Conservation (phyloP, 2,797 vertebrate genomes). For the Coendou prehensilis region DNA sequence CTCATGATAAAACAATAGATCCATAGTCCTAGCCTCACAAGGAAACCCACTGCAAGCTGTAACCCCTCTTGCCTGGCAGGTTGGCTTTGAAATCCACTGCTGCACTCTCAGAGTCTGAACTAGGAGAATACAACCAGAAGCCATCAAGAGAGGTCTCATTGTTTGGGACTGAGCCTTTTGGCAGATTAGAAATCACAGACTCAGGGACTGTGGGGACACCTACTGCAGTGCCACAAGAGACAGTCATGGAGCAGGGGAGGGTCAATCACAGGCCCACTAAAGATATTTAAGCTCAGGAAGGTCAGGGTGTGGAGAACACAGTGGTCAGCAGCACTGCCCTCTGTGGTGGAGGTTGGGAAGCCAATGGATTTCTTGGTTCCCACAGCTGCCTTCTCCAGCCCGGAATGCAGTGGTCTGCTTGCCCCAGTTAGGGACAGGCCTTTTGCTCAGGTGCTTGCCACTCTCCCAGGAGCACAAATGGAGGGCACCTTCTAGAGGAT, state of each 20-base stretch:
- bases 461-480: not conserved
- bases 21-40: not conserved
- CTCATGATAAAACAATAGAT: not conserved
- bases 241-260: not conserved
- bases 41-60: not conserved
- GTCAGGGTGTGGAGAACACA: not conserved
- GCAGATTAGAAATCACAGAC: not conserved
- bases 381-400: not conserved
- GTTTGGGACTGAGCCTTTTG: not conserved
- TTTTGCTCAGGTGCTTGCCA: not conserved
- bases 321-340: not conserved
- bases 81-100: not conserved
- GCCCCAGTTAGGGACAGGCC: not conserved
- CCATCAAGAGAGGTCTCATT: not conserved
- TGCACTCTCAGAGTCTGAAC: not conserved
- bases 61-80: not conserved
- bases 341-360: not conserved
- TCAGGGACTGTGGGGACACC: not conserved
- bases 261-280: not conserved
- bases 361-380: not conserved
- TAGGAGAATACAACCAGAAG: not conserved
- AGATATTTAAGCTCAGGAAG: not conserved
- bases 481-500: not conserved
- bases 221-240: not conserved
- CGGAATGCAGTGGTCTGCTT: not conserved